phyloP scores from a whole-genome alignment of 2,888 invertebrate species.

The Pammene aurita region DNA sequence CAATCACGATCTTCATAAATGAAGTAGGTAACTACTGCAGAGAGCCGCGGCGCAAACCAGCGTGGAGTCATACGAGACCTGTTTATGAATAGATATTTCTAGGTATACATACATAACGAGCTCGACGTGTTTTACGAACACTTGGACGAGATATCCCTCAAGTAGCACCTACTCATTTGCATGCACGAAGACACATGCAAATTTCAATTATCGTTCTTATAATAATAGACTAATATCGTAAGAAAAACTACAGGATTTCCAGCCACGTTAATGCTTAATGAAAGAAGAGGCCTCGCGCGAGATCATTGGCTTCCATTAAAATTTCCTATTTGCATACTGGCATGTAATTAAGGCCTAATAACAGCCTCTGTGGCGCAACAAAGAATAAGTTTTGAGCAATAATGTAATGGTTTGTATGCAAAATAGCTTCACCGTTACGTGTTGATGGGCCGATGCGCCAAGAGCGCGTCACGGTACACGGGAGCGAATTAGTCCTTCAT shows the following conservation, averaged over 20 bases:
- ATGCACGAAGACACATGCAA: conserved; percentile 31
- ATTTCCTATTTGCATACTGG: conserved; percentile 80
- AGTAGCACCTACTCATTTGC: conserved; percentile 1
- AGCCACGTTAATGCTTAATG: conserved; percentile 64
- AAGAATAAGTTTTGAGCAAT: conserved; percentile 83
- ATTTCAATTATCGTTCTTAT: conserved; percentile 30
- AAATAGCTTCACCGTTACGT: conserved; percentile 81
- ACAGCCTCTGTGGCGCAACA: conserved; percentile 80
- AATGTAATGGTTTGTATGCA: conserved; percentile 83
- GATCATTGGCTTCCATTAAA: conserved; percentile 75
- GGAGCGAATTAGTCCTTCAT: conserved; percentile 80
- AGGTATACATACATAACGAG: neutral
- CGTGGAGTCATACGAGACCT: neutral
- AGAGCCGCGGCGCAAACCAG: neutral
- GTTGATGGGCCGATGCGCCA: conserved; percentile 78
- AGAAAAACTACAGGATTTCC: conserved; percentile 40
- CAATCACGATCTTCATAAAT: too few relatives aligned
- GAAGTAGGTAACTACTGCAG: neutral
- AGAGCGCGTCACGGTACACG: conserved; percentile 79
- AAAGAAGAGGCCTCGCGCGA: conserved; percentile 64
- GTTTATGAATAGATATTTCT: conserved; percentile 3
- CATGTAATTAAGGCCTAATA: conserved; percentile 81
- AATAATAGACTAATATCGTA: conserved; percentile 32
- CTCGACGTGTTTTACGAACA: conserved; percentile 1
- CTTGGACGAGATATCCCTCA: neutral